These are phyloP conservation scores for Drosophila niveifrons DNA, from an alignment of 2,888 invertebrate species.

Conservation along the genomic window DNA sequence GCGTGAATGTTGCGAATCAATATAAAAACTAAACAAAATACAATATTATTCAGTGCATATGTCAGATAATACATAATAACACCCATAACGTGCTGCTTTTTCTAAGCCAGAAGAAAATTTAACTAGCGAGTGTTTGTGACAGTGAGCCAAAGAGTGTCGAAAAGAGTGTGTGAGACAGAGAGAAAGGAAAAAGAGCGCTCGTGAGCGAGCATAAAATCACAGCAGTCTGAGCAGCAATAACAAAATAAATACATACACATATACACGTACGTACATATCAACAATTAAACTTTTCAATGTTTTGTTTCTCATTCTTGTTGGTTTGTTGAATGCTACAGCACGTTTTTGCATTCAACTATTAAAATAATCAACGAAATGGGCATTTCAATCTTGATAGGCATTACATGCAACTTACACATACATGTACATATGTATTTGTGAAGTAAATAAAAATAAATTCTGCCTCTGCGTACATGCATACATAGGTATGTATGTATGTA, in stretches of 20 bases:
- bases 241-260: conserved; percentile 69
- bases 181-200: conserved; percentile 38
- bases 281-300: conserved; percentile 34
- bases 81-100: conserved; percentile 19
- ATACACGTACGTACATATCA: conserved; percentile 45
- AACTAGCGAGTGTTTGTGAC: conserved; percentile 47
- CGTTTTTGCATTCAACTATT: conserved; percentile 43
- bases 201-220: conserved; percentile 72
- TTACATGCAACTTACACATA: conserved; percentile 40
- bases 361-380: conserved; percentile 61
- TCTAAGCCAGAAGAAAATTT: conserved; percentile 42
- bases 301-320: conserved; percentile 44
- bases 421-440: conserved; percentile 30
- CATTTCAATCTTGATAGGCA: conserved; percentile 61
- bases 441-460: conserved; percentile 75
- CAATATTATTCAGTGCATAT: conserved; percentile 29
- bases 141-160: conserved; percentile 45
- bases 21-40: conserved; percentile 44
- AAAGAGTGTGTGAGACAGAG: conserved; percentile 28
- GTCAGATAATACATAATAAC: conserved; percentile 50
- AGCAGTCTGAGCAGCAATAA: conserved; percentile 62
- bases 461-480: conserved; percentile 35
- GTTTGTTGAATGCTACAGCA: conserved; percentile 14
- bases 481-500: conserved; percentile 12
- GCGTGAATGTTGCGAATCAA: conserved; percentile 55